These are phyloP conservation scores for Osmerus mordax DNA, from an alignment of 2,113 vertebrate genomes.

Conservation along the genomic window DNA sequence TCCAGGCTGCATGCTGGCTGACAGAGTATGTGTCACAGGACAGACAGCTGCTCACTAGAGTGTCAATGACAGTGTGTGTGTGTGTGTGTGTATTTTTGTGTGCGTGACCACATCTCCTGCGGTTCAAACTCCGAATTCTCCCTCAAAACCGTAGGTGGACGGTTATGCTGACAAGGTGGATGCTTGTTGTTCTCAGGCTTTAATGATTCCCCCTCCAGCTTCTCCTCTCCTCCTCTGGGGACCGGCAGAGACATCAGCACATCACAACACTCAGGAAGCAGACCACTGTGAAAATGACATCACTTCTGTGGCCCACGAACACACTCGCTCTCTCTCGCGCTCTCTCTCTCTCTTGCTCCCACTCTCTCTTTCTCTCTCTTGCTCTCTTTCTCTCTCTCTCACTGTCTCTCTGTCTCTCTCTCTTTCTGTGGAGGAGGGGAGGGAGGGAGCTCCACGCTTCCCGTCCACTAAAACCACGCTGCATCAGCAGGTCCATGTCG, in stretches of 20 bases:
- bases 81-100: background rate
- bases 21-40: background rate
- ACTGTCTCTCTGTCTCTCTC: background rate
- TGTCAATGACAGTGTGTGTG: background rate
- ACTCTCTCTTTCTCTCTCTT: too few relatives aligned
- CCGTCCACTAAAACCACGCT: conserved; percentile 1
- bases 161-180: background rate
- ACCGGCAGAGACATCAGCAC: too few relatives aligned
- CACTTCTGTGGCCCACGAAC: too few relatives aligned
- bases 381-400: too few relatives aligned
- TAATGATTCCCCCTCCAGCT: too few relatives aligned
- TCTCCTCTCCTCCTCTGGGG: too few relatives aligned
- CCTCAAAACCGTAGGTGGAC: too few relatives aligned
- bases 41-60: background rate
- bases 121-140: too few relatives aligned
- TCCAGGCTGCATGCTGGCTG: background rate
- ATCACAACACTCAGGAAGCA: too few relatives aligned
- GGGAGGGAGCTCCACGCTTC: background rate
- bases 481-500: conserved; percentile 28
- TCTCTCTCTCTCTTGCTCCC: too few relatives aligned
- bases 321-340: background rate
- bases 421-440: background rate
- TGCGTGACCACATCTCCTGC: background rate
- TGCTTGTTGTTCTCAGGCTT: background rate
- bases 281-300: too few relatives aligned